Evolutionary conservation across 2,113 vertebrate genomes (phyloP).

Genomic region (Lophius piscatorius): DNA sequence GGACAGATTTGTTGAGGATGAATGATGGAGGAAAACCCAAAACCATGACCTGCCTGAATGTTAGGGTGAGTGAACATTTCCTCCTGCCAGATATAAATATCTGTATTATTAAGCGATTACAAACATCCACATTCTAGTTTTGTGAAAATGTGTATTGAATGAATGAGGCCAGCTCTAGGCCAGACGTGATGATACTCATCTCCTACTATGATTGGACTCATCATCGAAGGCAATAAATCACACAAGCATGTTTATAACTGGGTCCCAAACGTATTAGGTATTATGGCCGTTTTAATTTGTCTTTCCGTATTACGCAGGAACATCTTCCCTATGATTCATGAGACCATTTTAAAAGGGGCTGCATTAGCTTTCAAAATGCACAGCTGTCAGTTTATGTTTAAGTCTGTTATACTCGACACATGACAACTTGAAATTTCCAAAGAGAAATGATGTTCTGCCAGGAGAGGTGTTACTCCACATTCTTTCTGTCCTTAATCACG

Average conservation of each 20-base stretch:
- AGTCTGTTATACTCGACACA: slow-evolving; percentile 28
- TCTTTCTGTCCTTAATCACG: slow-evolving; percentile 55
- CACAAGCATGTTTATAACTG: neutral
- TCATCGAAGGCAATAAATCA: neutral
- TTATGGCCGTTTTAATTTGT: no score
- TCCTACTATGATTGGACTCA: neutral
- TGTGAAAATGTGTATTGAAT: neutral
- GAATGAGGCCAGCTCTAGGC: neutral
- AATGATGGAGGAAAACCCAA: no score
- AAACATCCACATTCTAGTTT: neutral
- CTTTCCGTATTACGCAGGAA: no score
- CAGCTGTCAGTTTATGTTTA: slow-evolving; percentile 20
- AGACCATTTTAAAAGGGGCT: slow-evolving; percentile 21
- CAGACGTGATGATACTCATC: no score
- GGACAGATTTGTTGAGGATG: no score
- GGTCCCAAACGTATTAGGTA: neutral
- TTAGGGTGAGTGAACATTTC: neutral
- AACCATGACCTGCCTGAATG: no score
- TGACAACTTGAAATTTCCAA: slow-evolving; percentile 41
- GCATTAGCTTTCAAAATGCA: slow-evolving; percentile 29
- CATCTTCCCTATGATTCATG: slow-evolving; percentile 24
- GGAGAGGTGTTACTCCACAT: slow-evolving; percentile 17
- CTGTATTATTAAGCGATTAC: no score
- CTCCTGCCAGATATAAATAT: neutral
- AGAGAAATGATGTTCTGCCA: slow-evolving; percentile 45